Conservation (phyloP, 2,797 vertebrate species). For the Sternarchorhynchus goeldii region DNA sequence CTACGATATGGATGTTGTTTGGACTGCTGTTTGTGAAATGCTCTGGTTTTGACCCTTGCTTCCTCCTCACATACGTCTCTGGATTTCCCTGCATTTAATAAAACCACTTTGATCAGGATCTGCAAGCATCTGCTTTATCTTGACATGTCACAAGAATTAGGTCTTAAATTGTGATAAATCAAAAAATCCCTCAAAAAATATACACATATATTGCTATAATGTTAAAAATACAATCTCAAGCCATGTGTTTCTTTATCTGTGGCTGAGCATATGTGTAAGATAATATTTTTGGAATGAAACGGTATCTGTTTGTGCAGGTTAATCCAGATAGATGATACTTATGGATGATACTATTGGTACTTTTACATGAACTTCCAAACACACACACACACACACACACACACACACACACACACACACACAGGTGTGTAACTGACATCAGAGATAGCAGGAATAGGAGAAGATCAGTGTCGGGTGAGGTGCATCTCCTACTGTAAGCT, state of each 20-base stretch:
- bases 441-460: constrained; percentile 22
- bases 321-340: background rate
- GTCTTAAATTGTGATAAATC: constrained; percentile 15
- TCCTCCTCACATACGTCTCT: too few relatives aligned
- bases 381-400: background rate
- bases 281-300: background rate
- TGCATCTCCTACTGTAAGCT: constrained; percentile 41
- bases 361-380: background rate
- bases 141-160: background rate
- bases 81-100: too few relatives aligned
- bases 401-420: constrained; percentile 11
- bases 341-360: background rate
- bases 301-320: background rate
- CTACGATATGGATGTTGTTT: too few relatives aligned
- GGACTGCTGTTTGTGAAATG: too few relatives aligned
- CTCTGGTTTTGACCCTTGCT: too few relatives aligned
- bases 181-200: background rate
- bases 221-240: background rate
- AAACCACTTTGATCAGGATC: too few relatives aligned
- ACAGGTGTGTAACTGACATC: constrained; percentile 29
- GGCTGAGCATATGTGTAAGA: background rate
- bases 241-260: background rate
- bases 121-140: too few relatives aligned
- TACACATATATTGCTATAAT: background rate
- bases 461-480: constrained; percentile 32